A percentile compares a stretch with the other conserved stretches of the same genome.
Evolutionary conservation across 2,797 vertebrate species (phyloP).

Genomic region (Margarornis squamiger): DNA sequence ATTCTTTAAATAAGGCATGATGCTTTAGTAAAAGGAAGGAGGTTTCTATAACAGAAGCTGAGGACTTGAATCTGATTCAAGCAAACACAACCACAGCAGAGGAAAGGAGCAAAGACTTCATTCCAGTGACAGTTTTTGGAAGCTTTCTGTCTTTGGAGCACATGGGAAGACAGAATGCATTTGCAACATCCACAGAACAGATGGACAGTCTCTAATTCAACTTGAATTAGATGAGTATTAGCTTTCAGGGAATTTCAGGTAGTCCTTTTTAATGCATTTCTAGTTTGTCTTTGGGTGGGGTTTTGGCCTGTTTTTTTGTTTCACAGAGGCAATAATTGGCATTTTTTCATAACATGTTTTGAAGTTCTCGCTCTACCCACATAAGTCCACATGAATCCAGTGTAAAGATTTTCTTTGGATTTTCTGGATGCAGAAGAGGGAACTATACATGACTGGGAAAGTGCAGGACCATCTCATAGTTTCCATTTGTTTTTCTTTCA

Average conservation of each 20-base stretch:
- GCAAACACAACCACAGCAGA: neutral
- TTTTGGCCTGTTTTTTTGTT: neutral
- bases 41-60: neutral
- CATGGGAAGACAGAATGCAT: neutral
- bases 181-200: neutral
- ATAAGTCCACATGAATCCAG: neutral
- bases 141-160: neutral
- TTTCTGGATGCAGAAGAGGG: neutral
- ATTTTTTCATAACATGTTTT: neutral
- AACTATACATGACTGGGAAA: neutral
- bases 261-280: neutral
- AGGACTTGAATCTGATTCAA: neutral
- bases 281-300: neutral
- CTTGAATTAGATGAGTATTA: neutral
- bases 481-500: neutral
- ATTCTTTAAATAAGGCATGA: neutral
- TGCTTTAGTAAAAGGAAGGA: neutral
- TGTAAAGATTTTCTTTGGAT: neutral
- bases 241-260: neutral
- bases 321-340: neutral
- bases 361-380: neutral
- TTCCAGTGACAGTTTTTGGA: neutral
- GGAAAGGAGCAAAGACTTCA: neutral
- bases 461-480: neutral
- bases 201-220: neutral